Evolutionary conservation across 2,797 vertebrate genomes (phyloP).

Genomic region (Microctenopoma lineatum): DNA sequence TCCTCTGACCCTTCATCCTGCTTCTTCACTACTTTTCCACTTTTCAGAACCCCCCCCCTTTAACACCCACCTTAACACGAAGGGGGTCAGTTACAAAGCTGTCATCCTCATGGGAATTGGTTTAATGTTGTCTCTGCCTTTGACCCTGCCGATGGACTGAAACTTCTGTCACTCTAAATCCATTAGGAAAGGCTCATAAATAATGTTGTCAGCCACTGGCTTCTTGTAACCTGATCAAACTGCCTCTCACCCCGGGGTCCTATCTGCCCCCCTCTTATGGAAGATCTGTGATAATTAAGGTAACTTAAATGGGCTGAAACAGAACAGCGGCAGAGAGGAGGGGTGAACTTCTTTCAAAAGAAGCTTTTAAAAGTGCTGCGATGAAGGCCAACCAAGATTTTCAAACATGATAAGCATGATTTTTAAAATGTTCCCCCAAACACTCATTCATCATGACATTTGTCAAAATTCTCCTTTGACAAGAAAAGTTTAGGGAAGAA

Average conservation of each 20-base stretch:
- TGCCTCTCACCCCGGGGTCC: conserved; percentile 29
- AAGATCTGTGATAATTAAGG: conserved; percentile 57
- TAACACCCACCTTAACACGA: background rate
- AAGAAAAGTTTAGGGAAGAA: conserved; percentile 25
- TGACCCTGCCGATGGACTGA: conserved; percentile 55
- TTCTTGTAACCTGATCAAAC: conserved; percentile 65
- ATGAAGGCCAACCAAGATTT: conserved; percentile 46
- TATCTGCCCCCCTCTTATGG: conserved; percentile 18
- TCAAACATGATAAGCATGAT: conserved; percentile 33
- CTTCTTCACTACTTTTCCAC: conserved; percentile 10
- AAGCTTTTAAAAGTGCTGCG: conserved; percentile 45
- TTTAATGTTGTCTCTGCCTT: conserved; percentile 48
- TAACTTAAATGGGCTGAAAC: conserved; percentile 56
- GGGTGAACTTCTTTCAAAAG: conserved; percentile 42
- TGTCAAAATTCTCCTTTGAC: conserved; percentile 48
- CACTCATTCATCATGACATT: conserved; percentile 8
- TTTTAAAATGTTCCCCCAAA: conserved; percentile 16
- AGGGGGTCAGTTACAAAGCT: conserved; percentile 46
- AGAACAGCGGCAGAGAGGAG: conserved; percentile 16
- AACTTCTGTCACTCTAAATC: conserved; percentile 65
- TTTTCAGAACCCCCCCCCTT: background rate
- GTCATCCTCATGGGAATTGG: conserved; percentile 44
- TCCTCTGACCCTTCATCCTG: conserved; percentile 25
- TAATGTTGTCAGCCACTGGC: conserved; percentile 68
- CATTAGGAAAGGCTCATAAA: conserved; percentile 74